Conservation (phyloP, 2,113 vertebrate genomes). For the Phasianus colchicus region DNA sequence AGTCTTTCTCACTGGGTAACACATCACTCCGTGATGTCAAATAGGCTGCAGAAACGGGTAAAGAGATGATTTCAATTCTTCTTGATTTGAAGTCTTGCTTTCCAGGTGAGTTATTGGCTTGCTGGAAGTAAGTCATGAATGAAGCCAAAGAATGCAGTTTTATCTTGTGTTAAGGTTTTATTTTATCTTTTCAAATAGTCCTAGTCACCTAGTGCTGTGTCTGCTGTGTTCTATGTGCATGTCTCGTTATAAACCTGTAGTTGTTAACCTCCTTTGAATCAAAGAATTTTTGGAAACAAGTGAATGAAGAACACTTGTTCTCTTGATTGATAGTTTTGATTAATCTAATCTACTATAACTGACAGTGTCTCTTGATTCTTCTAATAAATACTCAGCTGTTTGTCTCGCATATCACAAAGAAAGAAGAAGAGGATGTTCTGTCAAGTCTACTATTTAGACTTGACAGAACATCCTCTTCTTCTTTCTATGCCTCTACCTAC, state of each 20-base stretch:
- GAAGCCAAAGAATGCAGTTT: neutral
- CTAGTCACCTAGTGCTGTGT: neutral
- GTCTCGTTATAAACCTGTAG: neutral
- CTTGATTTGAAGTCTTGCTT: neutral
- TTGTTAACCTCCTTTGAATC: neutral
- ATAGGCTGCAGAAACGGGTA: neutral
- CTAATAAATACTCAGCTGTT: constrained; percentile 33
- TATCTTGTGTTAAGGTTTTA: neutral
- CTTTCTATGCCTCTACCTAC: constrained; percentile 12
- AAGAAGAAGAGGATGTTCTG: too few relatives aligned
- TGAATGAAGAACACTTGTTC: constrained; percentile 20
- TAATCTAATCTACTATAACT: neutral
- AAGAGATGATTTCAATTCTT: neutral
- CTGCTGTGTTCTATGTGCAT: neutral
- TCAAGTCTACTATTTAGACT: neutral
- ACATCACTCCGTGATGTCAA: neutral
- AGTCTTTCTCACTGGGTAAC: neutral
- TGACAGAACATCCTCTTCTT: constrained; percentile 15
- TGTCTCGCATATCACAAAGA: neutral
- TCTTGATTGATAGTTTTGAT: neutral
- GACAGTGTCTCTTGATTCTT: constrained; percentile 6
- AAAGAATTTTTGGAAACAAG: neutral
- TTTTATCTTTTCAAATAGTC: neutral
- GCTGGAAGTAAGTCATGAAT: neutral
- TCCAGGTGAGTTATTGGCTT: neutral